Base-by-base conservation (phyloP, 2,113 vertebrate species). In the Pteruthius melanotis region DNA sequence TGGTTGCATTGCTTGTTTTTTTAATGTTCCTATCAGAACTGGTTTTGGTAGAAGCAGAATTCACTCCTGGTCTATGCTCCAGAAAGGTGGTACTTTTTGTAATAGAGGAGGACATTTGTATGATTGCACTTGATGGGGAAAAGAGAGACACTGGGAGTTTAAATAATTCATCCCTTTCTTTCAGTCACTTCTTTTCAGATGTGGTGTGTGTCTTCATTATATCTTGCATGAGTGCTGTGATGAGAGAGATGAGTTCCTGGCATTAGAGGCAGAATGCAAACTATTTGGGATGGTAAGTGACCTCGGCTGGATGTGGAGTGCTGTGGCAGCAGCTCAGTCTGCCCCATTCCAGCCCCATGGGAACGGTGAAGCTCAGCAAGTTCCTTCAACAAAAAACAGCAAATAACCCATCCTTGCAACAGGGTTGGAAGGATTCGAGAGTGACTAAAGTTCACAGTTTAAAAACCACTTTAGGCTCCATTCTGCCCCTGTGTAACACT, bases 101-200 rank as follows among this genome's bases (percentile, higher is more conserved):
- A 39, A 75, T 30, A 42, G 65, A 61, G 50, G 45, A 93, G 21
- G 23, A 42, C 21, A 14, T 91, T 91, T 40, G 4, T 47, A 23
- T 44, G 87, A 60, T 76, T 79, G 44, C 27, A 57, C 3, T 72
- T 1, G 0, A 15, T 49, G 24, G 23, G 14, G 49, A 64, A 63
- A 59, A 64, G 75, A 80, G 68, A 78, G 35, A 81, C 17, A 8
- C 47, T 18, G 11, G 3, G 42, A 39, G 33, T 75, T 94, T 94
- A 87, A 95, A 92, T 95, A 95, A 93, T 93, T 91, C 6, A 94
- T 87, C 31, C n/a, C 3, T 87, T 83, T 83, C 86, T 86, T 89
- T 89, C 89, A 92, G 87, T 60, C 65, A 14, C 33, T 78, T 54
- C 39, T 90, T 83, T 91, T 92, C 80, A 91, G 83, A 37, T 82